phyloP scores from a whole-genome alignment of 2,888 invertebrate species.

The Coelopa pilipes region DNA sequence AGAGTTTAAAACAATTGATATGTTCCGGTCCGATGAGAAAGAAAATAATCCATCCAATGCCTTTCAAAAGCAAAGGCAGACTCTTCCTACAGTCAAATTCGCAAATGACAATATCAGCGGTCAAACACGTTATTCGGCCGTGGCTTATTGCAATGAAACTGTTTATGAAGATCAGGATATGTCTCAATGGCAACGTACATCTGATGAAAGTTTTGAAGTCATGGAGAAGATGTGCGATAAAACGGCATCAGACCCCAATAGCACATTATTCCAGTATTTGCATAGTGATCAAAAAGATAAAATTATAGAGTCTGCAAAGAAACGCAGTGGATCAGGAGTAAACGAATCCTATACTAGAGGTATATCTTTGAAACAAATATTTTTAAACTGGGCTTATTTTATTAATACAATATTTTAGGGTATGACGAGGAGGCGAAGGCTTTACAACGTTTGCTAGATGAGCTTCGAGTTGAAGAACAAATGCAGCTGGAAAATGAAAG shows the following conservation, averaged over 20 bases:
- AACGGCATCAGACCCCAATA: constrained; percentile 62
- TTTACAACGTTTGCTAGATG: constrained; percentile 53
- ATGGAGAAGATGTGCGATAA: constrained; percentile 64
- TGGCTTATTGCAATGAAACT: constrained; percentile 34
- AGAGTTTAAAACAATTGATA: background rate
- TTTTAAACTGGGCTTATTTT: background rate
- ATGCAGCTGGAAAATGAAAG: constrained; percentile 50
- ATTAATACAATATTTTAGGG: constrained; percentile 28
- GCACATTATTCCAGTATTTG: constrained; percentile 60
- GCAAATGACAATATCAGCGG: background rate
- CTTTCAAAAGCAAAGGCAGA: constrained; percentile 1
- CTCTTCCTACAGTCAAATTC: background rate
- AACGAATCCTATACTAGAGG: constrained; percentile 1
- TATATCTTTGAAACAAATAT: background rate
- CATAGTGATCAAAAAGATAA: constrained; percentile 54
- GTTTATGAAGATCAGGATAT: constrained; percentile 30
- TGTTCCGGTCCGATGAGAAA: constrained; percentile 34
- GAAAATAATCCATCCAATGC: constrained; percentile 31
- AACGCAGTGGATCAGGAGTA: constrained; percentile 37
- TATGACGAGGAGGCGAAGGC: constrained; percentile 53
- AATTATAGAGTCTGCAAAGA: constrained; percentile 47
- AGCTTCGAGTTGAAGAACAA: constrained; percentile 47
- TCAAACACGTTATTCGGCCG: constrained; percentile 32
- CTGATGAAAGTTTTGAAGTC: constrained; percentile 59
- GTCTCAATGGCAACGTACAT: constrained; percentile 38